Conservation (phyloP, 2,888 invertebrate genomes). For the Zaprionus lineosus region DNA sequence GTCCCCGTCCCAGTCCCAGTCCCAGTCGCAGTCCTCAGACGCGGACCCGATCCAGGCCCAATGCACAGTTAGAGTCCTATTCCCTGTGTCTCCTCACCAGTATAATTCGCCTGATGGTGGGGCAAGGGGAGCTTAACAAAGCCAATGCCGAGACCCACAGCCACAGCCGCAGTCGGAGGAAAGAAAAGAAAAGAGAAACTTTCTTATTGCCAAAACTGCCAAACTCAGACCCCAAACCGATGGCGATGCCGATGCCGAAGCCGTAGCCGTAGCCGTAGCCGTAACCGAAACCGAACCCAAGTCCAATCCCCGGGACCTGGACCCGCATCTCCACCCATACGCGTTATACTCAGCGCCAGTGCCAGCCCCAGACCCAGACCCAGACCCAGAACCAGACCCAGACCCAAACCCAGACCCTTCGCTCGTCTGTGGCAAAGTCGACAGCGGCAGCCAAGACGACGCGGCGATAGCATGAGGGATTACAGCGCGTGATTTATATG, state of each 20-base stretch:
- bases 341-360: background rate
- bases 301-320: too few species aligned
- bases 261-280: conserved; percentile 6
- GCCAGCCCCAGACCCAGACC: conserved; percentile 2
- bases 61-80: too few species aligned
- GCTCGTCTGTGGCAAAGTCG: conserved; percentile 49
- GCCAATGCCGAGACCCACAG: conserved; percentile 44
- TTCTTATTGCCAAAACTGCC: conserved; percentile 78
- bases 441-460: conserved; percentile 65
- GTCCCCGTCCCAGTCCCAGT: background rate
- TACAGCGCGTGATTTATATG: conserved; percentile 83
- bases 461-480: conserved; percentile 83
- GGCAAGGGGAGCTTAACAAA: conserved; percentile 38
- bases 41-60: too few species aligned
- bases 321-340: conserved; percentile 8
- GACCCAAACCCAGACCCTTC: background rate
- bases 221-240: conserved; percentile 58
- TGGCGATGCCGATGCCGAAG: conserved; percentile 13
- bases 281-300: conserved; percentile 24
- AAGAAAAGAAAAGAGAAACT: conserved; percentile 74
- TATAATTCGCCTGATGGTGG: conserved; percentile 32
- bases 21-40: background rate
- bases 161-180: too few species aligned
- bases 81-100: too few species aligned
- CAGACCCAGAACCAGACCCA: background rate